These are phyloP conservation scores for Hipparchia sbordonii DNA, from an alignment of 2,888 invertebrate genomes.

Conservation along the genomic window DNA sequence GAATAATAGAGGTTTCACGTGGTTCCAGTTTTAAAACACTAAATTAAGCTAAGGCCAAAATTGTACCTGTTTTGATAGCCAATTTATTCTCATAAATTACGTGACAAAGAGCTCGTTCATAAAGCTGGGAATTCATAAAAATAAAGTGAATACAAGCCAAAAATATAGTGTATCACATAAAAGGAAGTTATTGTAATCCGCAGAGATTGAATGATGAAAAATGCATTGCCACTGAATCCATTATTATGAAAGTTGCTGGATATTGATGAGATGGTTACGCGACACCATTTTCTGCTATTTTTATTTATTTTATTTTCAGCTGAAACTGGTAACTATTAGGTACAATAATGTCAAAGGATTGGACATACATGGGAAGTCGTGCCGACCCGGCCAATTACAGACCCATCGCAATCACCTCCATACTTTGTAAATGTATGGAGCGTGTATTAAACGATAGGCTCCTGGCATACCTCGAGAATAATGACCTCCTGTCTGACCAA, in stretches of 20 bases:
- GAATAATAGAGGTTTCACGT: too few species aligned
- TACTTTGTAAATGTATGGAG: too few species aligned
- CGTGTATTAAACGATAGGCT: too few species aligned
- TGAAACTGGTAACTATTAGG: background rate
- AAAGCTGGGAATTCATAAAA: background rate
- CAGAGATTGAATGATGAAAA: conserved; percentile 69
- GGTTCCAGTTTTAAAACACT: too few species aligned
- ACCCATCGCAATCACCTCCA: too few species aligned
- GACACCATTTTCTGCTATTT: background rate
- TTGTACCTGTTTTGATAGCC: background rate
- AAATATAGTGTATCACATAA: background rate
- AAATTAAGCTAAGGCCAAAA: background rate
- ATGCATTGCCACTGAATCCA: conserved; percentile 66
- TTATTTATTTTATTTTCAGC: background rate
- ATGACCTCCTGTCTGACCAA: too few species aligned
- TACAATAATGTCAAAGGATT: background rate
- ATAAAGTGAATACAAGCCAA: background rate
- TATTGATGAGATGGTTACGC: conserved; percentile 55
- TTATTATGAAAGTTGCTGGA: conserved; percentile 57
- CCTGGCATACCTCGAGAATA: too few species aligned
- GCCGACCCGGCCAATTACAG: too few species aligned
- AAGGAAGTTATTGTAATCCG: conserved; percentile 17
- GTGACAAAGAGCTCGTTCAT: background rate
- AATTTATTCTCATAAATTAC: background rate
- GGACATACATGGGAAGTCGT: background rate